phyloP scores from a whole-genome alignment of 2,888 invertebrate genomes.

The Deroplatys truncata region DNA sequence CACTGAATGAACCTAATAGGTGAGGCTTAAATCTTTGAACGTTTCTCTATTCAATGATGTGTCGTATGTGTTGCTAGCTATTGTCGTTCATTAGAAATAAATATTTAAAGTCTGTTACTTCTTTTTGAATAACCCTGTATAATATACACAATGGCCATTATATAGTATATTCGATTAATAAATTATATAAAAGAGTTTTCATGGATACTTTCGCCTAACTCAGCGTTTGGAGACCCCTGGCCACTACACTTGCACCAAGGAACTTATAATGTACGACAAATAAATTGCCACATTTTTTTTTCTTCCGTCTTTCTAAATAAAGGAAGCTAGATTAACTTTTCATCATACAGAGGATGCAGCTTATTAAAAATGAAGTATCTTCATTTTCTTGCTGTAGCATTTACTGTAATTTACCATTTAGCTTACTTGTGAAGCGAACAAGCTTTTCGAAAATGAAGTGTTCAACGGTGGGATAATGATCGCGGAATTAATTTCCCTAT shows the following conservation, averaged over 20 bases:
- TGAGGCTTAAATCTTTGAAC: too few relatives aligned
- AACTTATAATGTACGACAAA: not conserved
- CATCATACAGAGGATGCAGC: not conserved
- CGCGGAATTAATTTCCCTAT: not conserved
- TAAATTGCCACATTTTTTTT: not conserved
- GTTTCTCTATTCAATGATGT: too few relatives aligned
- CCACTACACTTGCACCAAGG: not conserved
- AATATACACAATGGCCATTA: too few relatives aligned
- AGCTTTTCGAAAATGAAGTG: not conserved
- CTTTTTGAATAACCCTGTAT: too few relatives aligned
- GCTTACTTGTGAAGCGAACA: not conserved
- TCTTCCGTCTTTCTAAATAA: not conserved
- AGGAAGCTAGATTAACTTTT: not conserved
- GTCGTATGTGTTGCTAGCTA: too few relatives aligned
- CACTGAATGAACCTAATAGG: too few relatives aligned
- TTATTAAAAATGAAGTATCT: not conserved
- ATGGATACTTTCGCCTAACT: not conserved
- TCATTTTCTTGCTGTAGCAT: not conserved
- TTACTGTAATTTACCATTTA: not conserved
- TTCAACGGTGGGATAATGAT: not conserved
- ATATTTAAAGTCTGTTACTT: too few relatives aligned
- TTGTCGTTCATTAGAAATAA: too few relatives aligned
- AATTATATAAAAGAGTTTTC: not conserved
- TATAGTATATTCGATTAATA: too few relatives aligned
- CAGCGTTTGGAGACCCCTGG: not conserved